Evolutionary conservation across 2,797 vertebrate genomes (phyloP), one percentile per base, ranked within the genome.

Genomic region (Steatocranus sp.): DNA sequence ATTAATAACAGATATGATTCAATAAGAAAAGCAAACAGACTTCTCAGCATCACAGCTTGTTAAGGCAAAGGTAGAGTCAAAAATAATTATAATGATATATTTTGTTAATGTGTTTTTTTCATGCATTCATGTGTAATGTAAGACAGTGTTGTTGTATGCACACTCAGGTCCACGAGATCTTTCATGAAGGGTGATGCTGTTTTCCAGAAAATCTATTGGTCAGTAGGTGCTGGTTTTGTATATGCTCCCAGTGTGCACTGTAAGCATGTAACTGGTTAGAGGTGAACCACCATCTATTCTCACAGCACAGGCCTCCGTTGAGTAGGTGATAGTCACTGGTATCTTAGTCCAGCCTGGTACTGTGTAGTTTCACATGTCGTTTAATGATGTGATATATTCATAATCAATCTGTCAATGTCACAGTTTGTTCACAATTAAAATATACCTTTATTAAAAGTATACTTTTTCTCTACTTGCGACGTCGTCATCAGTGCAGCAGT

Each of bases 1-100:
- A 0, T 51, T 51, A 1, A 51, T 51, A 51, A 7, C 49, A 11
- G 0, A 0, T 23, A 11, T 23, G 3, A 51, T 4, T 51, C 49
- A 9, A 30, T 17, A 27, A 54, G 25, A 54, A 9, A 30, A 3
- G 25, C 14, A 54, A 54, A 54, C 12, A 54, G 51, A 54, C 51
- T 30, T 56, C 27, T 30, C 14, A 30, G 53, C 53, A 27, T 54
- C 51, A 54, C 23, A 54, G 23, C 51, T 10, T 30, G 8, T 9
- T 30, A 9, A 56, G 25, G 5, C 53, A 56, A 56, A 56, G 1
- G 14, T 30, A 56, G 53, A 17, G 25, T 11, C 25, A 17, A 3
- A 17, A 15, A 56, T 0, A 56, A 30, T 56, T 30, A 27, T 1
- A 27, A 27, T 54, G 4, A 51, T 53, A 54, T 56, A 56, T 32